Percentiles rank a stretch among this genome's conserved stretches.
Conservation (phyloP, 2,888 invertebrate genomes). For the Unio delphinus region DNA sequence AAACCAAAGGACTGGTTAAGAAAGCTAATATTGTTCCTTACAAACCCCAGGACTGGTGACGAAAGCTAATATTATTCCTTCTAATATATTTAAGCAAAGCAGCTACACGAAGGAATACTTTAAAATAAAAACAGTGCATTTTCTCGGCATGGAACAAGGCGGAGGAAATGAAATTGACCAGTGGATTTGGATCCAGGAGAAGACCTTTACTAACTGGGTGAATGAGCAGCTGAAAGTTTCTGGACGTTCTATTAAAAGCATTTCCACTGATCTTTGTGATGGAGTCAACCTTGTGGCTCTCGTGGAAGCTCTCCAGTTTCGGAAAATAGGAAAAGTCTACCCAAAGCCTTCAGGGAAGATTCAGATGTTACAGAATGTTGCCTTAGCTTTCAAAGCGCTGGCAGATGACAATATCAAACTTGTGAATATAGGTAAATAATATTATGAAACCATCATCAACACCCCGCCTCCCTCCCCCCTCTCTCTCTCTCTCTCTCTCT, state of each 20-base stretch:
- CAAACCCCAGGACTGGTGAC: too few relatives aligned
- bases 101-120: too few relatives aligned
- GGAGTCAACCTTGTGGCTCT: constrained; percentile 92
- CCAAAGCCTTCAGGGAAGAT: constrained; percentile 92
- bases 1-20: too few relatives aligned
- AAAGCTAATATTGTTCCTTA: too few relatives aligned
- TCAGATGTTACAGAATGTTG: constrained; percentile 96
- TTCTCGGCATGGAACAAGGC: too few relatives aligned
- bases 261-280: constrained; percentile 91
- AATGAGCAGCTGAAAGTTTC: constrained; percentile 79
- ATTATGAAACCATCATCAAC: neutral
- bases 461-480: neutral
- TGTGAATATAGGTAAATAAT: constrained; percentile 90
- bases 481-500: too few relatives aligned
- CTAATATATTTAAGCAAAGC: too few relatives aligned
- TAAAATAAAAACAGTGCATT: too few relatives aligned
- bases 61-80: too few relatives aligned
- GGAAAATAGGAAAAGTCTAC: constrained; percentile 74
- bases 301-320: constrained; percentile 90
- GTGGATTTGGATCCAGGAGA: constrained; percentile 81
- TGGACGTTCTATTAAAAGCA: constrained; percentile 80
- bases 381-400: constrained; percentile 93
- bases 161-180: constrained; percentile 18
- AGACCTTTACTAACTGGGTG: constrained; percentile 96
- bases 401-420: constrained; percentile 96